Evolutionary conservation across 2,888 invertebrate genomes (phyloP).

Genomic region (Cephus pulcher): DNA sequence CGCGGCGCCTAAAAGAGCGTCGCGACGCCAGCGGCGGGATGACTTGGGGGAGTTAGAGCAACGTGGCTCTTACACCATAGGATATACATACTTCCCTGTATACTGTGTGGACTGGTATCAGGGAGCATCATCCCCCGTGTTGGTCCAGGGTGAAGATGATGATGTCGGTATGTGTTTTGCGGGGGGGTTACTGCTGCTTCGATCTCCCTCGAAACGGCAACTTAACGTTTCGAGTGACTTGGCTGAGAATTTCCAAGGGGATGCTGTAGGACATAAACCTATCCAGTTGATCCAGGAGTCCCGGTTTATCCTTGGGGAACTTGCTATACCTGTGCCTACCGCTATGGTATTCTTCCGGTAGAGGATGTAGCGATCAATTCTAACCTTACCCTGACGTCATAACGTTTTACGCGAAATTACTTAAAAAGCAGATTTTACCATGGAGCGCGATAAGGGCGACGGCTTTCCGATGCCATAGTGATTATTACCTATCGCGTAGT

Average conservation of each 20-base stretch:
- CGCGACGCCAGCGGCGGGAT: conserved; percentile 30
- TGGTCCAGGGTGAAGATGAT: conserved; percentile 31
- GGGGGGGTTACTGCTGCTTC: background rate
- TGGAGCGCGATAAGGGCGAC: no score
- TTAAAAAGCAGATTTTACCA: background rate
- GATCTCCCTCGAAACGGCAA: background rate
- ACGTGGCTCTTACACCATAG: conserved; percentile 38
- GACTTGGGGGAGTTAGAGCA: conserved; percentile 18
- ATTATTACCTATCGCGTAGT: background rate
- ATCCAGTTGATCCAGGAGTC: background rate
- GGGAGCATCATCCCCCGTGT: background rate
- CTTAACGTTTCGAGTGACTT: background rate
- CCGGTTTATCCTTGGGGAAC: background rate
- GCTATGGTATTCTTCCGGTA: background rate
- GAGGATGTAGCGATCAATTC: background rate
- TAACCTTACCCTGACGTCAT: background rate
- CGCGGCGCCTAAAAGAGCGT: conserved; percentile 50
- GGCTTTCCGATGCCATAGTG: no score
- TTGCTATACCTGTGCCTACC: background rate
- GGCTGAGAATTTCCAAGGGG: background rate
- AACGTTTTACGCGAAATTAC: background rate
- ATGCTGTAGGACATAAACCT: background rate
- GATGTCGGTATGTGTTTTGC: conserved; percentile 29
- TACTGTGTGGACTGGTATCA: background rate
- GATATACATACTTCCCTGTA: background rate